Conservation (phyloP, 2,113 vertebrate species). For the Gymnocephalus cernua region DNA sequence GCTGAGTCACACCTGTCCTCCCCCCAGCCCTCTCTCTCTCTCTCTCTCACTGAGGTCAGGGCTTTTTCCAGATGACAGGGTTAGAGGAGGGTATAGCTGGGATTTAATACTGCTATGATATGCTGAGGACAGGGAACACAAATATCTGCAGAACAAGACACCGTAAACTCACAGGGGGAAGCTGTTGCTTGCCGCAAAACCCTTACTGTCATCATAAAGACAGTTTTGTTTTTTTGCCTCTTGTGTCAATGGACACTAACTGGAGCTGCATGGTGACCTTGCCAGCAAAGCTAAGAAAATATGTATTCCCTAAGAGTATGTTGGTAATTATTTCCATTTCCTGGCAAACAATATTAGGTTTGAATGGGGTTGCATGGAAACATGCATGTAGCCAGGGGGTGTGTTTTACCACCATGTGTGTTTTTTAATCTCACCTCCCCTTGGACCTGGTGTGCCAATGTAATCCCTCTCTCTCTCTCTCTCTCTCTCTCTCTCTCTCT, state of each 20-base stretch:
- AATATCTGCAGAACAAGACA: slow-evolving; percentile 62
- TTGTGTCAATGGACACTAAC: neutral
- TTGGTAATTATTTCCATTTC: neutral
- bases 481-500: slow-evolving; percentile 41
- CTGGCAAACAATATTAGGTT: neutral
- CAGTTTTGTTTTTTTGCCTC: neutral
- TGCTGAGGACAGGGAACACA: slow-evolving; percentile 66
- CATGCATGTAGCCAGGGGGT: neutral
- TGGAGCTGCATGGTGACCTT: neutral
- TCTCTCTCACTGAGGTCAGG: slow-evolving; percentile 47
- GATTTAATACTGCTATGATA: slow-evolving; percentile 71
- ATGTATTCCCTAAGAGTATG: neutral
- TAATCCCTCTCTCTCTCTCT: slow-evolving; percentile 69
- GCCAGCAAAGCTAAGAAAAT: neutral
- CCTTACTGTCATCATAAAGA: neutral
- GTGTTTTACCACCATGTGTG: slow-evolving; percentile 36
- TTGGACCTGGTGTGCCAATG: slow-evolving; percentile 62
- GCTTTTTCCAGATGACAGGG: slow-evolving; percentile 59
- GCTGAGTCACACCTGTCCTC: slow-evolving; percentile 78
- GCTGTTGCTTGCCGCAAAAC: slow-evolving; percentile 34
- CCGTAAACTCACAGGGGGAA: neutral
- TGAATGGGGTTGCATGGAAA: slow-evolving; percentile 4
- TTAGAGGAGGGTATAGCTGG: slow-evolving; percentile 57
- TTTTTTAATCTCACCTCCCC: slow-evolving; percentile 73
- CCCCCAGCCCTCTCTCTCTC: neutral